Evolutionary conservation across 2,888 invertebrate genomes (phyloP).

Genomic region (Leptopilina syphax): DNA sequence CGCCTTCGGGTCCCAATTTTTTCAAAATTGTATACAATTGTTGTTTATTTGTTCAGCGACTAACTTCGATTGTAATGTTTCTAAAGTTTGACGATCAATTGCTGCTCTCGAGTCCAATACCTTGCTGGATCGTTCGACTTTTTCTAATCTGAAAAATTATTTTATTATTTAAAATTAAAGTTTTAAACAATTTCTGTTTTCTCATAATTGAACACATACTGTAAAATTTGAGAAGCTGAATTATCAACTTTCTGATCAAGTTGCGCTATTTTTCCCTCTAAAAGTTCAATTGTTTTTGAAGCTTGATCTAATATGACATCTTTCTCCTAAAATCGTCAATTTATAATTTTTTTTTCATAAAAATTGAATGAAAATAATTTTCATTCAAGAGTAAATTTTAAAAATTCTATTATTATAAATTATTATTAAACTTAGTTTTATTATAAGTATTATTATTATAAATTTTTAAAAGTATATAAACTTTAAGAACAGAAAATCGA

Average conservation of each 20-base stretch:
- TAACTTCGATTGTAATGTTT: constrained; percentile 90
- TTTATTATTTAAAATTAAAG: constrained; percentile 43
- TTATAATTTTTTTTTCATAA: too few relatives aligned
- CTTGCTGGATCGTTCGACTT: constrained; percentile 91
- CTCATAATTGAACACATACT: not conserved
- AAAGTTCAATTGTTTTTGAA: constrained; percentile 81
- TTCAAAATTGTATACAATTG: constrained; percentile 87
- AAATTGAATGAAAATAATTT: constrained; percentile 24
- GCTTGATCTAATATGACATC: constrained; percentile 86
- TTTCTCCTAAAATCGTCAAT: constrained; percentile 78
- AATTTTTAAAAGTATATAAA: not conserved
- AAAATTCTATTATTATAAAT: too few relatives aligned
- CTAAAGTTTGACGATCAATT: constrained; percentile 91
- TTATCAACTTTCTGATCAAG: constrained; percentile 83
- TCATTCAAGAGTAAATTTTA: too few relatives aligned
- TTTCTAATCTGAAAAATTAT: constrained; percentile 80
- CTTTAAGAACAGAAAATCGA: constrained; percentile 21
- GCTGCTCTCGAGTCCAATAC: constrained; percentile 90
- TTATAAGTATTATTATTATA: not conserved
- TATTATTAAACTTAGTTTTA: too few relatives aligned
- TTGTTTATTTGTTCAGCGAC: constrained; percentile 89
- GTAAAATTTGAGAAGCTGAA: constrained; percentile 77
- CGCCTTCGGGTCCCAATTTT: constrained; percentile 84
- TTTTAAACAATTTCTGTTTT: not conserved
- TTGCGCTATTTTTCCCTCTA: constrained; percentile 84